Evolutionary conservation across 2,113 vertebrate species (phyloP).

Genomic region (Mus pahari): DNA sequence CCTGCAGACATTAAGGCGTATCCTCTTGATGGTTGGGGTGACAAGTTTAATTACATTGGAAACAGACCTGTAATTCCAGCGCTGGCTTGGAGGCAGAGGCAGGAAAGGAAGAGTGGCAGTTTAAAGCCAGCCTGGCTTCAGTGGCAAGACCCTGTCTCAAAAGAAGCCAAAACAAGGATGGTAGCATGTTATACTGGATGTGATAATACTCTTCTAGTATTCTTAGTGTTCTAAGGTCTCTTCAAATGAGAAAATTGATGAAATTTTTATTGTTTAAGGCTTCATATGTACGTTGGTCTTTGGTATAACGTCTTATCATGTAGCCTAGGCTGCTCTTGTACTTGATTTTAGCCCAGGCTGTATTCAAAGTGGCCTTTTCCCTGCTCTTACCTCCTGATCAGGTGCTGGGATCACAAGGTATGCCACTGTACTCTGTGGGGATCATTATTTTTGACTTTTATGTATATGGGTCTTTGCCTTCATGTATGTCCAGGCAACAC

Average conservation of each 20-base stretch:
- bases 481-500: neutral
- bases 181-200: neutral
- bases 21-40: neutral
- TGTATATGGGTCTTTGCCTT: neutral
- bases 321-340: neutral
- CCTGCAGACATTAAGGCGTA: neutral
- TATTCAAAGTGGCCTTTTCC: neutral
- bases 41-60: neutral
- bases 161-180: neutral
- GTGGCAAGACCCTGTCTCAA: neutral
- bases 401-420: neutral
- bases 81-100: neutral
- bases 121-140: neutral
- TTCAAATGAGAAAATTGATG: conserved; percentile 34
- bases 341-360: neutral
- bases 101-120: too few species aligned
- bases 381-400: neutral
- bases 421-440: too few species aligned
- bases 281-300: neutral
- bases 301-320: neutral
- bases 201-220: neutral
- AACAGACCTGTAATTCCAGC: neutral
- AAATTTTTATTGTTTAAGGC: neutral
- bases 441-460: too few species aligned
- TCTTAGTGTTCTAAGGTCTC: neutral